phyloP scores from a whole-genome alignment of 2,888 invertebrate genomes.

The Plutella xylostella region DNA sequence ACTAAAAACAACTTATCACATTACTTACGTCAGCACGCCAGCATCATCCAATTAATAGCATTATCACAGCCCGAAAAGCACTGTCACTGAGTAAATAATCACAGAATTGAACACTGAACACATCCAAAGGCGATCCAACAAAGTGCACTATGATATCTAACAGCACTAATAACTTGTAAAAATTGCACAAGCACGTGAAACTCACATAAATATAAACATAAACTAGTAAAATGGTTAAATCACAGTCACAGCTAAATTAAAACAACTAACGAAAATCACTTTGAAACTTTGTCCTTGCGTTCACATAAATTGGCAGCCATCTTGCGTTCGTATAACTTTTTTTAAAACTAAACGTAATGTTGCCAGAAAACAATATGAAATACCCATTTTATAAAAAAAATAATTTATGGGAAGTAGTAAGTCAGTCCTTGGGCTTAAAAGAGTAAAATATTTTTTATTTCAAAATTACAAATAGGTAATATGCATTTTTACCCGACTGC shows the following conservation, averaged over 20 bases:
- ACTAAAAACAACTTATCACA: conserved; percentile 15
- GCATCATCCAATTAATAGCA: conserved; percentile 63
- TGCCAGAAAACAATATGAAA: conserved; percentile 30
- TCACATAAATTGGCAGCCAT: conserved; percentile 68
- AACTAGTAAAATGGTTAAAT: conserved; percentile 47
- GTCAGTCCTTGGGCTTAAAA: too few species aligned
- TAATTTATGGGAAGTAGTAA: too few species aligned
- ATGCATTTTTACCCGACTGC: too few species aligned
- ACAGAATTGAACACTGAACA: conserved; percentile 64
- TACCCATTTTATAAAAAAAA: not conserved
- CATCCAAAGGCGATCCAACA: conserved; percentile 52
- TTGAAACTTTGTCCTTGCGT: conserved; percentile 62
- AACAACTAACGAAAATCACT: conserved; percentile 53
- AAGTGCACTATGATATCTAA: conserved; percentile 55
- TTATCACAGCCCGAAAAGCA: conserved; percentile 55
- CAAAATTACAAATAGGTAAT: too few species aligned
- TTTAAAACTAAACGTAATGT: conserved; percentile 25
- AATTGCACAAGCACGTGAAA: conserved; percentile 47
- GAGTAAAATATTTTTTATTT: too few species aligned
- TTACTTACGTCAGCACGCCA: conserved; percentile 52
- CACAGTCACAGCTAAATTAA: conserved; percentile 52
- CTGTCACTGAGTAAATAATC: conserved; percentile 65
- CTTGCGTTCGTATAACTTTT: conserved; percentile 49
- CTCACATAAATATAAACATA: conserved; percentile 48
- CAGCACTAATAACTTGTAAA: conserved; percentile 55